phyloP scores from a whole-genome alignment of 2,888 invertebrate species.

The Pseudococcus longispinus region DNA sequence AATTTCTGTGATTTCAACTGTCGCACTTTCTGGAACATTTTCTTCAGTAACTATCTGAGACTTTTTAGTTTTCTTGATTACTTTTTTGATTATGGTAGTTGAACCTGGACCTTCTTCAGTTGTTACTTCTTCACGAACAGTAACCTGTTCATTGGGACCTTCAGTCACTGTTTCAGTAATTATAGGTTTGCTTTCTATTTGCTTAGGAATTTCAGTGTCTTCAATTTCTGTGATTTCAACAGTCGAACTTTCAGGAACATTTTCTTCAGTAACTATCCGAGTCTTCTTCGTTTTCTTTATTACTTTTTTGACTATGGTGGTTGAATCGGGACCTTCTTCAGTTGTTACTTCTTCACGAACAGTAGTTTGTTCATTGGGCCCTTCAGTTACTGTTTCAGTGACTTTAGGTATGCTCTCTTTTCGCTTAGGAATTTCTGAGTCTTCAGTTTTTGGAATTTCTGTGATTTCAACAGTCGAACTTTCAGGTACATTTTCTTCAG shows the following conservation, averaged over 20 bases:
- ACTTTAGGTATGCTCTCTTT: not conserved
- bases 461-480: not conserved
- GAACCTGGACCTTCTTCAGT: slow-evolving; percentile 60
- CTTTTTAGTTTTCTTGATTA: slow-evolving; percentile 59
- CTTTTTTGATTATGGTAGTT: slow-evolving; percentile 64
- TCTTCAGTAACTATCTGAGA: not conserved
- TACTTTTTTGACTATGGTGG: slow-evolving; percentile 62
- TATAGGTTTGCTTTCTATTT: not conserved
- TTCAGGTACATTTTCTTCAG: not conserved
- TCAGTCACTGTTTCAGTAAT: not conserved
- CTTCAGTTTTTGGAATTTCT: not conserved
- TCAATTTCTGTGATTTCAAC: slow-evolving; percentile 61
- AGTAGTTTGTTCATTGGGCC: not conserved
- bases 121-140: slow-evolving; percentile 50
- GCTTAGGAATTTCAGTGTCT: slow-evolving; percentile 53
- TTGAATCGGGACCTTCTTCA: slow-evolving; percentile 60
- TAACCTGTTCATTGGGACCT: not conserved
- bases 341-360: slow-evolving; percentile 58
- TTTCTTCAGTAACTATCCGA: not conserved
- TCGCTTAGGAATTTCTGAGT: not conserved
- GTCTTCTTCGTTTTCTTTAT: not conserved
- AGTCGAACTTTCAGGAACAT: slow-evolving; percentile 58
- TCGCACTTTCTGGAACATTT: not conserved
- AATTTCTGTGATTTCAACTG: not conserved
- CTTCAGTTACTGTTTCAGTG: not conserved